Evolutionary conservation across 2,113 vertebrate genomes (phyloP).

Genomic region (Chlorodrepanis virens): DNA sequence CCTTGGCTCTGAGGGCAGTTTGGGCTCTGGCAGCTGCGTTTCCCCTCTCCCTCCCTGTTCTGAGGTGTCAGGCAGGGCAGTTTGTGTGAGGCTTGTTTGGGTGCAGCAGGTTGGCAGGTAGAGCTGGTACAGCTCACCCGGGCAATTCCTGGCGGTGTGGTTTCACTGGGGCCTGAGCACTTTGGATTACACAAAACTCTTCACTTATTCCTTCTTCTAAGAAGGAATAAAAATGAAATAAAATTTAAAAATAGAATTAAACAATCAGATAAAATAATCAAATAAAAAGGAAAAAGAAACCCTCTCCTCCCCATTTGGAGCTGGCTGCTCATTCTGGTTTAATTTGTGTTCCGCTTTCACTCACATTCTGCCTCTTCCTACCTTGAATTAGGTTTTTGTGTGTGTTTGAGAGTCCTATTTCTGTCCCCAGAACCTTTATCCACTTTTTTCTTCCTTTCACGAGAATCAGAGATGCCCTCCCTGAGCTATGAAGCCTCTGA

Average conservation of each 20-base stretch:
- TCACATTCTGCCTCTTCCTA: neutral
- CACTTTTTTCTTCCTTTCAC: neutral
- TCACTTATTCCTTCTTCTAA: neutral
- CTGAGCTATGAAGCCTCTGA: neutral
- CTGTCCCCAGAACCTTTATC: neutral
- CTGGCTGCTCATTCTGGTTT: neutral
- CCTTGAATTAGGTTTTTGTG: neutral
- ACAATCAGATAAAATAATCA: neutral
- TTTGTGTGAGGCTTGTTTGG: neutral
- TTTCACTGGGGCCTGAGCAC: neutral
- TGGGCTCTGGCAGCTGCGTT: accelerated
- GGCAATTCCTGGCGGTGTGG: neutral
- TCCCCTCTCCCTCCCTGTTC: neutral
- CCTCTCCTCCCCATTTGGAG: neutral
- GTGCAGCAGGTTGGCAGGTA: neutral
- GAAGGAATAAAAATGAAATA: neutral
- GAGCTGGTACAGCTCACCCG: neutral
- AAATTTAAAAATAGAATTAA: neutral
- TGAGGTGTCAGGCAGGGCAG: neutral
- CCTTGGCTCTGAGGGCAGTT: neutral
- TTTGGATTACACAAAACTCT: neutral
- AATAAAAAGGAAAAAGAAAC: neutral
- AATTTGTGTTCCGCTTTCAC: neutral
- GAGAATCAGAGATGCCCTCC: neutral
- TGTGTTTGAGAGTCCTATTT: neutral